Base-by-base conservation (phyloP, 2,888 invertebrate species). In the Hemithea aestivaria region DNA sequence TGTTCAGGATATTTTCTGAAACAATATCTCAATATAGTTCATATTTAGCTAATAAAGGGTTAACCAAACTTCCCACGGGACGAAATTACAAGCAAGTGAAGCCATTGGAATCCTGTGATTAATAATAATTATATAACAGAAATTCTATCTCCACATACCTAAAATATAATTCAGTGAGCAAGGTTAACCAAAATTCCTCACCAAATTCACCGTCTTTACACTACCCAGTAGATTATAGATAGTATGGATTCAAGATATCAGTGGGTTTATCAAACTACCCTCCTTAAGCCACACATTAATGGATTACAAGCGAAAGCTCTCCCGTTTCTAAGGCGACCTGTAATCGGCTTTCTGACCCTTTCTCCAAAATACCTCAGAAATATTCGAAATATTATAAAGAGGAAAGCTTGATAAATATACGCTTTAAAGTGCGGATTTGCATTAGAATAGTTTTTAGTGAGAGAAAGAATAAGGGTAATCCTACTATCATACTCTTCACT, bases 291-390 rank as follows among this genome's bases (percentile, higher is more conserved):
- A 64, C 66, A 73, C 77, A 77, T 76, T 77, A 73, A 62, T 71
- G 75, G 78, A 78, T 79, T 80, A 80, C 77, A 67, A 61, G 76
- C 53, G 65, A 80, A 80, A 77, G 78, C 80, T 80, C 67, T 78
- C 55, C 44, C 68, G 67, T 67, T 71, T 55, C 67, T 65, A 66
- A 69, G 75, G 67, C 74, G 64, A 77, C 74, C 75, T 73, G 68
- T 76, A 78, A 80, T 72, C 80, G 80, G 77, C 75, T 80, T 80
- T 75, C 66, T 79, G 80, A 74, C 78, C 79, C 78, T 73, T 69
- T 62, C 43, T 38, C 40, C 38, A 30, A 45, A 49, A 51, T 47
- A 47, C 40, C 44, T 35, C 25, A 33, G 34, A 42, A 29, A 27
- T 29, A 37, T 22, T 20, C 10, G 12, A 35, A 32, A 40, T 38